Evolutionary conservation across 2,888 invertebrate species (phyloP).

Genomic region (Heliconius erato): DNA sequence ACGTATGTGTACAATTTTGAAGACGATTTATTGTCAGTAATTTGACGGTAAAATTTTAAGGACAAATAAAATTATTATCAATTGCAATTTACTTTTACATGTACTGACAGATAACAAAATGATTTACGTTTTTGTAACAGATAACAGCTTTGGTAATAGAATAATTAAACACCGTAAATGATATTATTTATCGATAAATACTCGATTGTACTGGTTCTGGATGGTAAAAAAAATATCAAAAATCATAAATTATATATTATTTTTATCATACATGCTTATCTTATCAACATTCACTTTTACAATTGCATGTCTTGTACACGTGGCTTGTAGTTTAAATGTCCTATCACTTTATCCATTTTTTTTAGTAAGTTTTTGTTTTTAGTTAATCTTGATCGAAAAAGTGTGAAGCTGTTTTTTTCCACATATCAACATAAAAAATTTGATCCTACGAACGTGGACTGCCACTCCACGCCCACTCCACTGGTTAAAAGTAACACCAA

Average conservation of each 20-base stretch:
- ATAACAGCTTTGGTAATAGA: neutral
- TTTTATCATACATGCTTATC: neutral
- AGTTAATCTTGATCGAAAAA: no score
- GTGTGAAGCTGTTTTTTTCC: no score
- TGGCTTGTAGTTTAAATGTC: neutral
- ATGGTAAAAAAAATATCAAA: neutral
- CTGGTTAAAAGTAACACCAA: no score
- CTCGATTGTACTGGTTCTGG: conserved; percentile 5
- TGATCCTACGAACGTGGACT: no score
- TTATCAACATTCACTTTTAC: neutral
- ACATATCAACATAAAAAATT: no score
- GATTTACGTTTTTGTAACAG: neutral
- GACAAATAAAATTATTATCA: conserved; percentile 9
- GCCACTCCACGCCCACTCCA: no score
- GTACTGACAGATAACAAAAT: neutral
- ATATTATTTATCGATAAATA: conserved; percentile 7
- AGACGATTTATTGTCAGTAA: conserved; percentile 3
- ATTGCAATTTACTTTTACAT: neutral
- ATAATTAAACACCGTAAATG: neutral
- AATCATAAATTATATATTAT: neutral
- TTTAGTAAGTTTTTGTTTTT: neutral
- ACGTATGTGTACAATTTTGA: neutral
- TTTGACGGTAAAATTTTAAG: neutral
- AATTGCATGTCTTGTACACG: neutral
- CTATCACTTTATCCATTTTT: neutral